A percentile compares a stretch with the other conserved stretches of the same genome.
Conservation (phyloP, 1,140 invertebrate species). For the Thaumetopoea pityocampa region DNA sequence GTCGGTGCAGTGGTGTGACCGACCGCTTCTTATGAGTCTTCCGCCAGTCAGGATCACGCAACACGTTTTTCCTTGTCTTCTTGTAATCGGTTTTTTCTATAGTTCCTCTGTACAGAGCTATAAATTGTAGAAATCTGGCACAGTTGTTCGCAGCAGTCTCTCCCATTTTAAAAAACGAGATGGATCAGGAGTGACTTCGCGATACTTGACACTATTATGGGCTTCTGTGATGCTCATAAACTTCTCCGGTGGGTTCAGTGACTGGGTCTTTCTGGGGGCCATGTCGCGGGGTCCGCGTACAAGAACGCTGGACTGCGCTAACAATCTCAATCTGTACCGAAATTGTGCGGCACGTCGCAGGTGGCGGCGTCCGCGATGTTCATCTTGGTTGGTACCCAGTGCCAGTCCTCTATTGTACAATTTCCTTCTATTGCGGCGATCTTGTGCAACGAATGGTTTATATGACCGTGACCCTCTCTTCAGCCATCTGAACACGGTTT, state of each 20-base stretch:
- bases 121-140: neutral
- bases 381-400: neutral
- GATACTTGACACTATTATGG: neutral
- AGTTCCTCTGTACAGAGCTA: neutral
- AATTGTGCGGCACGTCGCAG: neutral
- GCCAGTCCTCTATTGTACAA: constrained; percentile 17
- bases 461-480: constrained; percentile 18
- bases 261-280: neutral
- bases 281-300: no score
- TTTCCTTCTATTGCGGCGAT: constrained; percentile 21
- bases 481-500: constrained; percentile 30
- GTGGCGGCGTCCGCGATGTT: constrained; percentile 10
- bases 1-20: no score
- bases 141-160: neutral
- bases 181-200: neutral
- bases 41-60: no score
- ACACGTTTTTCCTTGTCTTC: no score
- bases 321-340: neutral
- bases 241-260: neutral
- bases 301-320: neutral
- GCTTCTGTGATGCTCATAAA: neutral
- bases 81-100: neutral
- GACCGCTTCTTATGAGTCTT: no score
- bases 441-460: constrained; percentile 34
- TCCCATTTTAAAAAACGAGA: constrained; percentile 1